A percentile compares a stretch with the other conserved stretches of the same genome.
phyloP scores from a whole-genome alignment of 2,888 invertebrate genomes.

The Tenthredo amoena region DNA sequence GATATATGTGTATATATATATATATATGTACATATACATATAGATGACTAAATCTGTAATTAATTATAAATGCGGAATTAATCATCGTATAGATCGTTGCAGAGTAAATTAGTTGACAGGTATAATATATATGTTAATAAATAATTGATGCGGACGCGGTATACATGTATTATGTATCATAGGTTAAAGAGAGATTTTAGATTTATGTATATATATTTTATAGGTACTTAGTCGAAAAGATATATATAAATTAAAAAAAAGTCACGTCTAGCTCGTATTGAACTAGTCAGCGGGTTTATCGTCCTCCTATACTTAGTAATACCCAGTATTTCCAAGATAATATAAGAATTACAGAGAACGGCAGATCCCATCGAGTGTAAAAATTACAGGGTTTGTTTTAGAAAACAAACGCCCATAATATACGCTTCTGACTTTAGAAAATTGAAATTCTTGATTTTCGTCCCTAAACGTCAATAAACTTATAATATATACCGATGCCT shows the following conservation, averaged over 20 bases:
- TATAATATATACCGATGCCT: background rate
- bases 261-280: background rate
- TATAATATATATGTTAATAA: background rate
- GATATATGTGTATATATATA: background rate
- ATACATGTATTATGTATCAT: background rate
- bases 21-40: too few relatives aligned
- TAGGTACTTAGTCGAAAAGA: too few relatives aligned
- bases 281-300: conserved; percentile 5
- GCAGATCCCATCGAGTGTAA: background rate
- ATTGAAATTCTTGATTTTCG: background rate
- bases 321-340: conserved; percentile 22
- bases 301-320: background rate
- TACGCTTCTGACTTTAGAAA: conserved; percentile 32
- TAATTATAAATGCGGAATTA: background rate
- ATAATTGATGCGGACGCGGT: background rate
- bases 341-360: conserved; percentile 14
- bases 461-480: background rate
- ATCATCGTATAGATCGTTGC: background rate
- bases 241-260: too few relatives aligned
- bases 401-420: background rate
- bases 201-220: too few relatives aligned
- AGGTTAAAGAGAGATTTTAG: too few relatives aligned
- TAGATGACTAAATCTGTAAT: background rate
- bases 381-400: conserved; percentile 24
- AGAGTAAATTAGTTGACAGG: background rate